Conservation (phyloP, 2,113 vertebrate species). For the Vulpes vulpes region DNA sequence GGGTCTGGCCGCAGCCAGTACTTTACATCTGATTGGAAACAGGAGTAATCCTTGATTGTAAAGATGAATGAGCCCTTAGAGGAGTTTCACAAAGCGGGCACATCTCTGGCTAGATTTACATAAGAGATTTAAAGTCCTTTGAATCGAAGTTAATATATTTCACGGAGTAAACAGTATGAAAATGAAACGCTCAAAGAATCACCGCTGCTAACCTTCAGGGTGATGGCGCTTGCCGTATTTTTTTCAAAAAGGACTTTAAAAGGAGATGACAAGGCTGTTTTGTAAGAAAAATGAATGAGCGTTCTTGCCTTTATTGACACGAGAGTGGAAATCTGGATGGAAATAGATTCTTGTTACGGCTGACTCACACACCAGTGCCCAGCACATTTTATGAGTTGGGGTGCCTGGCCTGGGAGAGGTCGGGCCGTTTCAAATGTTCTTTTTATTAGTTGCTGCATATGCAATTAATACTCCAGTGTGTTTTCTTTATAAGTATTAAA, state of each 20-base stretch:
- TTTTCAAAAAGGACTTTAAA: background rate
- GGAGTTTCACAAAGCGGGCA: background rate
- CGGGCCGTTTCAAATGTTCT: background rate
- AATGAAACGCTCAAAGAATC: background rate
- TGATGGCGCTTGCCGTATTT: background rate
- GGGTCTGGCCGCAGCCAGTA: background rate
- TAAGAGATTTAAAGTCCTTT: slow-evolving; percentile 18
- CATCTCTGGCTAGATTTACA: background rate
- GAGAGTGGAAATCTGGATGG: background rate
- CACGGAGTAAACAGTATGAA: background rate
- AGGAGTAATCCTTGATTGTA: background rate
- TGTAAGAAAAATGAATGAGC: background rate
- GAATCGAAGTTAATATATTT: background rate
- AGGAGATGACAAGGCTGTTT: background rate
- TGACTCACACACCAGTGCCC: too few species aligned
- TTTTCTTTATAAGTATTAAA: background rate
- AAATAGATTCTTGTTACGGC: background rate
- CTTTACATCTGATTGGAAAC: background rate
- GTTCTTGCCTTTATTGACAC: background rate
- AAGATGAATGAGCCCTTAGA: background rate
- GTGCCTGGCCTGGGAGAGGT: too few species aligned
- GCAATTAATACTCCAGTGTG: too few species aligned
- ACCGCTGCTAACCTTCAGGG: background rate
- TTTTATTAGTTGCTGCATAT: background rate
- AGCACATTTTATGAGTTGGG: background rate